These are phyloP conservation scores for Cryptoblepharus egeriae DNA, from an alignment of 2,797 vertebrate genomes.

Conservation along the genomic window DNA sequence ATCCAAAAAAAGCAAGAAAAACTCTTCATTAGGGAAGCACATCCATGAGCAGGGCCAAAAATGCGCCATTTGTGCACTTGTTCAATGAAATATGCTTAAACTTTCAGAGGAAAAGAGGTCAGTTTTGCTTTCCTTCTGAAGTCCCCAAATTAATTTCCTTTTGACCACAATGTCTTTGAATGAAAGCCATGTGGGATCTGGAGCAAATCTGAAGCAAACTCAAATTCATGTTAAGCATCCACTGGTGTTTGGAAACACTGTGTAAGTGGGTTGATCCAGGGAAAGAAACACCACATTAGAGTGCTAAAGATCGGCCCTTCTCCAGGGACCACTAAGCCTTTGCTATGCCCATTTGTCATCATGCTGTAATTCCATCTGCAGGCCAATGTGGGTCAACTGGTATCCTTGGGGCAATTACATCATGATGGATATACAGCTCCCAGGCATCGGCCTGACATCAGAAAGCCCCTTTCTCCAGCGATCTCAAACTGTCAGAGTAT, in stretches of 20 bases:
- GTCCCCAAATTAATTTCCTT: slow-evolving; percentile 42
- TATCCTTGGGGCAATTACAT: slow-evolving; percentile 49
- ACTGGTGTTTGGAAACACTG: slow-evolving; percentile 28
- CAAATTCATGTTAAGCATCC: slow-evolving; percentile 29
- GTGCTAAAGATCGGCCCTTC: slow-evolving; percentile 12
- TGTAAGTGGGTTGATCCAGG: background rate
- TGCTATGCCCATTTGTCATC: slow-evolving; percentile 42
- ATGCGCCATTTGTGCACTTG: background rate
- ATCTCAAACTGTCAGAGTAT: slow-evolving; percentile 23
- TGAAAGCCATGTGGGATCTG: slow-evolving; percentile 30
- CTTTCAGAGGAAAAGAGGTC: background rate
- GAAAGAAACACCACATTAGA: slow-evolving; percentile 13
- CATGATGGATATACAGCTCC: slow-evolving; percentile 39
- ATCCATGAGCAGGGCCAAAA: background rate
- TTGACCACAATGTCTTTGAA: slow-evolving; percentile 24
- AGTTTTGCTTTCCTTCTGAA: background rate
- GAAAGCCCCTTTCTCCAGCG: background rate
- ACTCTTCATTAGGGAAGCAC: background rate
- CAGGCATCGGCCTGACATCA: background rate
- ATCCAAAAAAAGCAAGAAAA: background rate
- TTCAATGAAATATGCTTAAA: background rate
- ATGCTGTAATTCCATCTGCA: slow-evolving; percentile 3
- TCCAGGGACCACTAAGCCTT: slow-evolving; percentile 39
- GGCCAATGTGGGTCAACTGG: slow-evolving; percentile 26
- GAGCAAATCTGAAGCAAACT: background rate